Percentiles rank a stretch among this genome's conserved stretches.
Conservation (phyloP, 2,797 vertebrate genomes). For the Neosalanx taihuensis region DNA sequence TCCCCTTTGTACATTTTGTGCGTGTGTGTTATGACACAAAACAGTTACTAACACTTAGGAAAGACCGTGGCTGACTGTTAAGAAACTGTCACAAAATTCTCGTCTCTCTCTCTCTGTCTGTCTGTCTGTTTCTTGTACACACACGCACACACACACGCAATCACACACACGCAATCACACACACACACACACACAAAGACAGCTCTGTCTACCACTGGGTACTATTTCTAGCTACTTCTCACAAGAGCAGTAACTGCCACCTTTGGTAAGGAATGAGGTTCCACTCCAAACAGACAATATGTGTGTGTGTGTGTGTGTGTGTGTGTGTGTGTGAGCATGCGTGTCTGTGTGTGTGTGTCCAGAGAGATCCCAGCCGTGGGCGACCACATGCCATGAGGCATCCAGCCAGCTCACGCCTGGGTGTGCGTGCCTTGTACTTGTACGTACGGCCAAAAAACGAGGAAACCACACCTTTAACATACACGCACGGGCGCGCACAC, state of each 20-base stretch:
- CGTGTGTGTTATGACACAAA: conserved; percentile 37
- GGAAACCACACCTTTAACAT: conserved; percentile 43
- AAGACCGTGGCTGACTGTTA: conserved; percentile 37
- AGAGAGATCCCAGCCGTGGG: neutral
- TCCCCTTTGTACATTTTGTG: conserved; percentile 41
- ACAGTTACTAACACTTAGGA: conserved; percentile 35
- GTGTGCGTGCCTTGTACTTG: conserved; percentile 7
- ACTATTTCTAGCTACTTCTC: conserved; percentile 47
- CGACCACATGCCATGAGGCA: neutral
- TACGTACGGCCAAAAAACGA: neutral
- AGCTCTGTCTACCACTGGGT: conserved; percentile 54
- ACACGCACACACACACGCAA: conserved; percentile 9
- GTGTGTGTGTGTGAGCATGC: conserved; percentile 8
- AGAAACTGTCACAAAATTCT: conserved; percentile 17
- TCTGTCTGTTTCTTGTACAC: neutral
- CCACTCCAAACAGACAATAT: conserved; percentile 7
- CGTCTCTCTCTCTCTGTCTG: neutral
- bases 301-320: conserved; percentile 9
- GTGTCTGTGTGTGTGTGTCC: neutral
- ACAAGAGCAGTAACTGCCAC: conserved; percentile 51
- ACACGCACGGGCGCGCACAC: conserved; percentile 20
- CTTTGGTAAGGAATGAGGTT: conserved; percentile 44
- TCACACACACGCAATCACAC: neutral
- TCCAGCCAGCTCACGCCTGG: neutral
- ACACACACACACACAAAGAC: conserved; percentile 54